Evolutionary conservation across 2,888 invertebrate genomes (phyloP).

Genomic region (Mallateleia sp.): DNA sequence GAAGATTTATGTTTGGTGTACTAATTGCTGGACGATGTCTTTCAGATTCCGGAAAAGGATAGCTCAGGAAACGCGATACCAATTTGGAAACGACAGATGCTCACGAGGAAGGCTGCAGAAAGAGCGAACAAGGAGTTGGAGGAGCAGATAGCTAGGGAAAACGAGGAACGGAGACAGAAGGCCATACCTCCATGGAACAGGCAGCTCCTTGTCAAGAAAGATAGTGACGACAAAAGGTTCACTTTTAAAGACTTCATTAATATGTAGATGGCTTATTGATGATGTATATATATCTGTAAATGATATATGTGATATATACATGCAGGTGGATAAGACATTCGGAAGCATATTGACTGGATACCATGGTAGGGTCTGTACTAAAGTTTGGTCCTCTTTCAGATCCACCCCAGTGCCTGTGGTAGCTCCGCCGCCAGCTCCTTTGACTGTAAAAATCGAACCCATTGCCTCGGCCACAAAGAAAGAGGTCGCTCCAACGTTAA

Average conservation of each 20-base stretch:
- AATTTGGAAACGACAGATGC: constrained; percentile 98
- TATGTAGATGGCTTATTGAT: no score
- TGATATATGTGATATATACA: constrained; percentile 16
- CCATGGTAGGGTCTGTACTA: background rate
- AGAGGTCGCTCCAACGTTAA: constrained; percentile 57
- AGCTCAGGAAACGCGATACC: constrained; percentile 97
- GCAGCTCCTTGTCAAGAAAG: constrained; percentile 95
- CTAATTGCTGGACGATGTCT: background rate
- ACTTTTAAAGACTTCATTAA: no score
- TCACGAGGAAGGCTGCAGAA: constrained; percentile 98
- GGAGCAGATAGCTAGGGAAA: constrained; percentile 95
- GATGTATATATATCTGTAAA: constrained; percentile 1
- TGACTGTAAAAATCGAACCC: constrained; percentile 65
- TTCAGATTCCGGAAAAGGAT: constrained; percentile 95
- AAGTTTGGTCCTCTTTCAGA: constrained; percentile 41
- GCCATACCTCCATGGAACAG: constrained; percentile 98
- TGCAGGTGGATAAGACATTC: no score
- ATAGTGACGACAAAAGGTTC: constrained; percentile 94
- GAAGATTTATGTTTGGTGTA: background rate
- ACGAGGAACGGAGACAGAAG: constrained; percentile 95
- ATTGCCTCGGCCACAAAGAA: constrained; percentile 42
- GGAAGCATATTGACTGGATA: no score
- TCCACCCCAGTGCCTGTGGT: constrained; percentile 50
- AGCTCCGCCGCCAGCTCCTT: constrained; percentile 5
- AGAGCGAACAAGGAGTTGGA: constrained; percentile 97